Evolutionary conservation across 2,888 invertebrate genomes (phyloP).

Genomic region (Drosophila prostipennis): DNA sequence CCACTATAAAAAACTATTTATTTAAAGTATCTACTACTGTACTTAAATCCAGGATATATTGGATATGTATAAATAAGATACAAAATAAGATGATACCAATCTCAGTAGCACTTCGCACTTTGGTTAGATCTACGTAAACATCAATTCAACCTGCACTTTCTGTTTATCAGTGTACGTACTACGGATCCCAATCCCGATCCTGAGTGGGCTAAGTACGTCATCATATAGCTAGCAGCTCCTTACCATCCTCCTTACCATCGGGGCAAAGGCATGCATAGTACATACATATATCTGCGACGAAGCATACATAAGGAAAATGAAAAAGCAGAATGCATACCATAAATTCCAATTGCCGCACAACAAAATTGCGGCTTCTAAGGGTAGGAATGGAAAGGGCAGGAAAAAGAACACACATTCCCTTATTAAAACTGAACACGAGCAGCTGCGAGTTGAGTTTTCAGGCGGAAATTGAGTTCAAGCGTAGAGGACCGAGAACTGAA

Average conservation of each 20-base stretch:
- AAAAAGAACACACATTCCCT: slow-evolving; percentile 58
- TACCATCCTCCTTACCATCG: slow-evolving; percentile 3
- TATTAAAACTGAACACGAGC: slow-evolving; percentile 50
- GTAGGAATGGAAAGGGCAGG: slow-evolving; percentile 38
- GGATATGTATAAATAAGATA: too few relatives aligned
- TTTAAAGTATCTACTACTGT: too few relatives aligned
- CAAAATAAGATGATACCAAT: too few relatives aligned
- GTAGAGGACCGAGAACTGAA: not conserved
- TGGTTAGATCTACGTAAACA: too few relatives aligned
- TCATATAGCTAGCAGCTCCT: slow-evolving; percentile 10
- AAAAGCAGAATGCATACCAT: slow-evolving; percentile 62
- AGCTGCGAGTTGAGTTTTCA: slow-evolving; percentile 34
- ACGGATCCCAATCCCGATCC: slow-evolving; percentile 16
- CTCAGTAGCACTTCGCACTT: too few relatives aligned
- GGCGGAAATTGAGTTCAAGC: slow-evolving; percentile 26
- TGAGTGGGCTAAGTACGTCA: slow-evolving; percentile 18
- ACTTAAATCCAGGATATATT: too few relatives aligned
- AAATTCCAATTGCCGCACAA: slow-evolving; percentile 68
- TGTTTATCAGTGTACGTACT: not conserved
- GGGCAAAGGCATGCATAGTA: slow-evolving; percentile 1
- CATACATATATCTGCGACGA: slow-evolving; percentile 20
- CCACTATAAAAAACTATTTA: too few relatives aligned
- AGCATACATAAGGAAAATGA: slow-evolving; percentile 42
- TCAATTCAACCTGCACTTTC: not conserved
- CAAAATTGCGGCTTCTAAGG: slow-evolving; percentile 35